Evolutionary conservation across 2,888 invertebrate species (phyloP).

Genomic region (Buathra laborator): DNA sequence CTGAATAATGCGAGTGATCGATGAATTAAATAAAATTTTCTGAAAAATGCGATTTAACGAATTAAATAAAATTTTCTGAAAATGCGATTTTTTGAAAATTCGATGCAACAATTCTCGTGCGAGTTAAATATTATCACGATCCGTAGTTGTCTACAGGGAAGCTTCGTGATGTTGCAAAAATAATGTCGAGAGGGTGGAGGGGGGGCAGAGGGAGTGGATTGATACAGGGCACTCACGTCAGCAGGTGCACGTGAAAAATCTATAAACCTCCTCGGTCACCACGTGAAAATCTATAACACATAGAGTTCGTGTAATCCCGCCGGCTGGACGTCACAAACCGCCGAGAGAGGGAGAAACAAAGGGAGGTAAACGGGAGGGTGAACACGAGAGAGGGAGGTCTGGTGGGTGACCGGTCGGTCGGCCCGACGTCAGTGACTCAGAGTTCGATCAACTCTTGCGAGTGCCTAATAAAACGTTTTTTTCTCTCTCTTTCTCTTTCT

Average conservation of each 20-base stretch:
- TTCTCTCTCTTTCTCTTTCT: not conserved
- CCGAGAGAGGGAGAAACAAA: constrained; percentile 44
- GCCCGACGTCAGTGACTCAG: constrained; percentile 64
- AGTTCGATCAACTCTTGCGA: constrained; percentile 66
- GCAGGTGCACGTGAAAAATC: constrained; percentile 66
- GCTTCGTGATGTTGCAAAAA: constrained; percentile 33
- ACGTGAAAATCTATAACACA: constrained; percentile 56
- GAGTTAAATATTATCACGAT: not conserved
- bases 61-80: not conserved
- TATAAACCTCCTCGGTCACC: constrained; percentile 56
- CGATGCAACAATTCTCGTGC: not conserved
- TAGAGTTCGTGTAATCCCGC: constrained; percentile 50
- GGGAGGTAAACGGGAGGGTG: constrained; percentile 34
- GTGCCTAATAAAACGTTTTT: constrained; percentile 37
- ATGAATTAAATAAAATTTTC: not conserved
- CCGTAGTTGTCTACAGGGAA: not conserved
- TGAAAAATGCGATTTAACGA: not conserved
- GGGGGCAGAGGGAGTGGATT: not conserved
- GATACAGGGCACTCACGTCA: constrained; percentile 41
- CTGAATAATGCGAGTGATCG: too few species aligned
- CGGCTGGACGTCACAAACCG: constrained; percentile 58
- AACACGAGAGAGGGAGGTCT: constrained; percentile 40
- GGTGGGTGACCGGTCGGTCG: constrained; percentile 57
- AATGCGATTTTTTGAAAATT: not conserved
- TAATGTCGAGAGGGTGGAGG: constrained; percentile 9